These are phyloP conservation scores for Muricea muricata DNA, from an alignment of 92 coral and sea anemone genomes.

Conservation along the genomic window DNA sequence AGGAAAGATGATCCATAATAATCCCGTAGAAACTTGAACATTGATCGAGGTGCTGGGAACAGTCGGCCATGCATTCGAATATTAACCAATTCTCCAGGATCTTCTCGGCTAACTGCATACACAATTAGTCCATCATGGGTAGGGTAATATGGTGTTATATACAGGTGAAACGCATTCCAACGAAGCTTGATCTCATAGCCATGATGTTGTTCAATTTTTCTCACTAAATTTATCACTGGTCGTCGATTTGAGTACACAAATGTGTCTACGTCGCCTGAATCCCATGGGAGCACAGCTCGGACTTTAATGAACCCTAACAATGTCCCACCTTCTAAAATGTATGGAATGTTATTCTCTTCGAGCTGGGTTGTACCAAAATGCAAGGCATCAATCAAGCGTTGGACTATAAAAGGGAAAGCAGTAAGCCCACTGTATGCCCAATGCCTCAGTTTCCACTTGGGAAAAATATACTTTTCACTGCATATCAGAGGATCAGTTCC, in stretches of 20 bases:
- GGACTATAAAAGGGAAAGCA: conserved; percentile 26
- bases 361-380: conserved; percentile 26
- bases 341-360: conserved; percentile 6
- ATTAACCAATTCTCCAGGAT: conserved; percentile 6
- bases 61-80: conserved; percentile 37
- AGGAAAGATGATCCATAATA: conserved; percentile 29
- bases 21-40: conserved; percentile 35
- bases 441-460: conserved; percentile 36
- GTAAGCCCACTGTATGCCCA: conserved; percentile 49
- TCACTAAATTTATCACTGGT: conserved; percentile 19
- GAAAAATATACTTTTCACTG: conserved; percentile 41
- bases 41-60: conserved; percentile 15
- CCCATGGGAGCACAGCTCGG: conserved; percentile 25
- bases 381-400: conserved; percentile 32
- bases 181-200: conserved; percentile 39
- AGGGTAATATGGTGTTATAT: conserved; percentile 37
- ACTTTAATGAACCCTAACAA: conserved; percentile 35
- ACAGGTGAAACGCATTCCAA: conserved; percentile 40
- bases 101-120: conserved; percentile 12
- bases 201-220: background rate
- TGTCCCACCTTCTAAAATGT: conserved; percentile 34
- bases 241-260: conserved; percentile 38
- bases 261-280: conserved; percentile 40
- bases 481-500: conserved; percentile 36
- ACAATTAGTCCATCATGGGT: conserved; percentile 41